A percentile compares a stretch with the other conserved stretches of the same genome.
Evolutionary conservation across 2,797 vertebrate genomes (phyloP).

Genomic region (Micrastur ruficollis): DNA sequence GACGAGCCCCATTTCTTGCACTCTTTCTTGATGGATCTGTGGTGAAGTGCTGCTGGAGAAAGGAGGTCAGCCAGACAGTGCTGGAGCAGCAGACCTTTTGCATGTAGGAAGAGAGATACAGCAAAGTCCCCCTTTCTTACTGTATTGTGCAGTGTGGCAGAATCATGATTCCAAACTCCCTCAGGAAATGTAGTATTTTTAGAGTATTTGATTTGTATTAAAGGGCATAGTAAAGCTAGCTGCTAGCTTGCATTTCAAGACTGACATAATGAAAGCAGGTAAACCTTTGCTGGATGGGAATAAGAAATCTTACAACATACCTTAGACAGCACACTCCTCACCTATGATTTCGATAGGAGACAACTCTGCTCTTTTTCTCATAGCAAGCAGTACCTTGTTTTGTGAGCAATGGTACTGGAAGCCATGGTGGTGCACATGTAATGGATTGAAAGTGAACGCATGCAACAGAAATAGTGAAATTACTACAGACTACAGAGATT

Average conservation of each 20-base stretch:
- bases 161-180: not conserved
- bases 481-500: not conserved
- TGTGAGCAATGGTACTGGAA: not conserved
- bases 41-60: not conserved
- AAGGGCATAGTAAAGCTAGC: not conserved
- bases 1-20: not conserved
- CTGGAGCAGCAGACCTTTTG: not conserved
- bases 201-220: not conserved
- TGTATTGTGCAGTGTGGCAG: rapidly evolving
- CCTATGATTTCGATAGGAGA: not conserved
- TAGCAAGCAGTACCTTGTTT: not conserved
- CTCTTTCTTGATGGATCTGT: not conserved
- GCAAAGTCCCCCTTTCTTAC: not conserved
- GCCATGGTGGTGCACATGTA: not conserved
- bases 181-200: not conserved
- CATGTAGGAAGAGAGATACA: not conserved
- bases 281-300: not conserved
- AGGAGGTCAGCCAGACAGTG: not conserved
- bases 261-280: not conserved
- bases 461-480: not conserved
- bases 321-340: not conserved
- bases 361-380: not conserved
- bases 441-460: not conserved
- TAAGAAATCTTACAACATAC: not conserved
- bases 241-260: not conserved